These are phyloP conservation scores for Xyrichtys novacula DNA, from an alignment of 2,797 vertebrate genomes.

Conservation along the genomic window DNA sequence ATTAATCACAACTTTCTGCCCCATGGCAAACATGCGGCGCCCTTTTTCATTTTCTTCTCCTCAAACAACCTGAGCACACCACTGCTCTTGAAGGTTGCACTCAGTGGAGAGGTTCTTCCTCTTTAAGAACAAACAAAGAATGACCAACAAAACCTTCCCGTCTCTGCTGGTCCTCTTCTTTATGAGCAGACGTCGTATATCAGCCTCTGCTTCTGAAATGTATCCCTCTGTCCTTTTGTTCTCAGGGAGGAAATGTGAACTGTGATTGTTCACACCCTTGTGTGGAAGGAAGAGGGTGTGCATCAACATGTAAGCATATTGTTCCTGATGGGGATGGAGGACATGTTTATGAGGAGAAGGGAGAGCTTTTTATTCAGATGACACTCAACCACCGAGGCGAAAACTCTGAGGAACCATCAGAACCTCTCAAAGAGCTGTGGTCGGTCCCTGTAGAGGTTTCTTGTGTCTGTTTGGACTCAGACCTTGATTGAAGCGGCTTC, in stretches of 20 bases:
- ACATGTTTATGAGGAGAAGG: slow-evolving; percentile 56
- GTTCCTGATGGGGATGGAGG: slow-evolving; percentile 30
- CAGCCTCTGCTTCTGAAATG: neutral
- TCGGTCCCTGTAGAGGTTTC: too few relatives aligned
- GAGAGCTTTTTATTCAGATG: slow-evolving; percentile 48
- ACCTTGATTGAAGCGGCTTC: too few relatives aligned
- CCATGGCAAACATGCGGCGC: too few relatives aligned
- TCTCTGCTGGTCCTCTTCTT: neutral
- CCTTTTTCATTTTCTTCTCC: too few relatives aligned
- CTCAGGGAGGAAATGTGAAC: slow-evolving; percentile 29
- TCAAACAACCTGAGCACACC: too few relatives aligned
- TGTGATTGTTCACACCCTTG: slow-evolving; percentile 33
- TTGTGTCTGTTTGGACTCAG: too few relatives aligned
- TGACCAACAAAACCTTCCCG: neutral
- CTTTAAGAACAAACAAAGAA: neutral
- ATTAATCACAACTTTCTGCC: too few relatives aligned
- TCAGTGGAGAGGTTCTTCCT: neutral
- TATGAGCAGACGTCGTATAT: neutral
- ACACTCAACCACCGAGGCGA: slow-evolving; percentile 47
- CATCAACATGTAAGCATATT: slow-evolving; percentile 19
- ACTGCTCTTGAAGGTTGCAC: neutral
- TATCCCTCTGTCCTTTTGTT: slow-evolving; percentile 2
- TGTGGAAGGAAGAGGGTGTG: slow-evolving; percentile 33
- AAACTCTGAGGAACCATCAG: slow-evolving; percentile 34
- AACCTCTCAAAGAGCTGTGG: neutral